Evolutionary conservation across 2,888 invertebrate genomes (phyloP).

Genomic region (Netelia fuscicornis): DNA sequence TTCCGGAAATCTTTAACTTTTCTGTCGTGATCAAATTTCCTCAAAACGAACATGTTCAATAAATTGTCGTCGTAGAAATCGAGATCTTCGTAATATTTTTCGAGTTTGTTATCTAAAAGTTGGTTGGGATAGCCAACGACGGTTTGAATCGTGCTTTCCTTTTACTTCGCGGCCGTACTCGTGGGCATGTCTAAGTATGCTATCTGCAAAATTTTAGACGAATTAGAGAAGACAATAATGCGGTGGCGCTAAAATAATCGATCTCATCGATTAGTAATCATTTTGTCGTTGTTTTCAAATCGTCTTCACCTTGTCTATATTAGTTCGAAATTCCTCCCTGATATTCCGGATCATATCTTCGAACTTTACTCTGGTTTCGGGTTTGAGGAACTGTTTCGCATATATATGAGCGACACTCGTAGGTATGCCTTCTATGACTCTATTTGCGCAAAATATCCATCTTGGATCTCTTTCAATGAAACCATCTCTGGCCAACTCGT

Average conservation of each 20-base stretch:
- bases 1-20: slow-evolving; percentile 85
- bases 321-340: slow-evolving; percentile 92
- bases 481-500: slow-evolving; percentile 88
- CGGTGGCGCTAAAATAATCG: neutral
- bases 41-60: slow-evolving; percentile 84
- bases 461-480: slow-evolving; percentile 91
- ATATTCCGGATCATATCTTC: slow-evolving; percentile 47
- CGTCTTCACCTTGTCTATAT: slow-evolving; percentile 89
- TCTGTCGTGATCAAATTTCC: slow-evolving; percentile 86
- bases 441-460: slow-evolving; percentile 97
- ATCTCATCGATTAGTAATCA: slow-evolving; percentile 73
- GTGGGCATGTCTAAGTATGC: slow-evolving; percentile 98
- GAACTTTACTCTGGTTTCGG: slow-evolving; percentile 93
- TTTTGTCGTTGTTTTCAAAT: slow-evolving; percentile 92
- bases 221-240: neutral
- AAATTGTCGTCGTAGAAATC: slow-evolving; percentile 85
- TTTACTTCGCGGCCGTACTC: slow-evolving; percentile 90
- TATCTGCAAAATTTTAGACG: slow-evolving; percentile 81
- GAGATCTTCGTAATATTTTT: slow-evolving; percentile 89
- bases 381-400: slow-evolving; percentile 94
- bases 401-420: slow-evolving; percentile 94
- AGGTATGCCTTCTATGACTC: slow-evolving; percentile 90
- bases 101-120: slow-evolving; percentile 92
- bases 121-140: slow-evolving; percentile 98
- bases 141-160: slow-evolving; percentile 93